A percentile compares a stretch with the other conserved stretches of the same genome.
These are phyloP conservation scores for Beroe forskalii DNA, from an alignment of 37 sponge, comb jelly and placozoan genomes.

Conservation along the genomic window DNA sequence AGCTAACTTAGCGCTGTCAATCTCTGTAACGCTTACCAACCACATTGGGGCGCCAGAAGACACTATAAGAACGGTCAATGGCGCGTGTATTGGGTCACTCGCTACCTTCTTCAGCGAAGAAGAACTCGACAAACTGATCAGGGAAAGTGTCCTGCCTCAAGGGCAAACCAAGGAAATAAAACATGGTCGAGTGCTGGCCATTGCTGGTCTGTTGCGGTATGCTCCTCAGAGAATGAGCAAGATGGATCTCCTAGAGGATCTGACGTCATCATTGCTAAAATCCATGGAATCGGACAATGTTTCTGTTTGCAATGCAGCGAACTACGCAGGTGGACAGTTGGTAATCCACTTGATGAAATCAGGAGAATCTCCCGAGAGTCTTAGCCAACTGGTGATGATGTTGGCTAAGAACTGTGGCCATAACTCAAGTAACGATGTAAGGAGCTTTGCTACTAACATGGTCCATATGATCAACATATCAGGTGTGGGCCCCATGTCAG, in stretches of 20 bases:
- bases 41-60: constrained; percentile 57
- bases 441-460: constrained; percentile 30
- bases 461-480: constrained; percentile 15
- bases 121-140: constrained; percentile 30
- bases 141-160: background rate
- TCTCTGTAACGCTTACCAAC: background rate
- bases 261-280: background rate
- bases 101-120: constrained; percentile 49
- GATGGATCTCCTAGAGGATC: constrained; percentile 14
- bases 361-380: background rate
- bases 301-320: constrained; percentile 38
- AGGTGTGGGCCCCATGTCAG: background rate
- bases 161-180: background rate
- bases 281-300: constrained; percentile 50
- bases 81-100: constrained; percentile 42
- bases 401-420: constrained; percentile 46
- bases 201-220: constrained; percentile 8
- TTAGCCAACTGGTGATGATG: background rate
- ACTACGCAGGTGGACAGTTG: constrained; percentile 13
- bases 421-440: constrained; percentile 29
- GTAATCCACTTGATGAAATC: constrained; percentile 18
- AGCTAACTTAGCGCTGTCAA: background rate
- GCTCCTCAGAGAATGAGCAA: constrained; percentile 8
- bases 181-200: constrained; percentile 35
- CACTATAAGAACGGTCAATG: constrained; percentile 43